Evolutionary conservation across 2,888 invertebrate genomes (phyloP).

Genomic region (Tipula helvola): DNA sequence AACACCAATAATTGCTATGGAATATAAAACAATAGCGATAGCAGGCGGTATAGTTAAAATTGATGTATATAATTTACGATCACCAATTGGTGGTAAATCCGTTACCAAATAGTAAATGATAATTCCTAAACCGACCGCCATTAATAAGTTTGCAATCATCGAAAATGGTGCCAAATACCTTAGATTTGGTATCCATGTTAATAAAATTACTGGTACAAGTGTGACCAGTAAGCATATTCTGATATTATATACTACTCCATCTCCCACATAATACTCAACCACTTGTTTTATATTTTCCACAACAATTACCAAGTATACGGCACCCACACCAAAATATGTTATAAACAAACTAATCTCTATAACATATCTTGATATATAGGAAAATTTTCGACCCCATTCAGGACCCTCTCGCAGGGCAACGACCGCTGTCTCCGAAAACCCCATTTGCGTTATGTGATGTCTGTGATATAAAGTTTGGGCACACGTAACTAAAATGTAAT

Average conservation of each 20-base stretch:
- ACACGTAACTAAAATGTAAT: constrained; percentile 79
- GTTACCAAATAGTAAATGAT: constrained; percentile 17
- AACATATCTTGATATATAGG: constrained; percentile 35
- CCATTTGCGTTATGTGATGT: constrained; percentile 58
- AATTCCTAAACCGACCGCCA: constrained; percentile 64
- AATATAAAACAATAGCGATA: constrained; percentile 92
- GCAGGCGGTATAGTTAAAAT: constrained; percentile 63
- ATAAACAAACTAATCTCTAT: constrained; percentile 49
- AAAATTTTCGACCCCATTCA: constrained; percentile 47
- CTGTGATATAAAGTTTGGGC: constrained; percentile 67
- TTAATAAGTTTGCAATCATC: constrained; percentile 82
- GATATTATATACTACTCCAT: constrained; percentile 23
- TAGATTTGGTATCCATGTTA: constrained; percentile 79
- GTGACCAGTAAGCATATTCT: constrained; percentile 54
- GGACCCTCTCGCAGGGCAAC: constrained; percentile 69
- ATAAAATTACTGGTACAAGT: constrained; percentile 60
- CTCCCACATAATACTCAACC: constrained; percentile 42
- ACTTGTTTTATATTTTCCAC: constrained; percentile 68
- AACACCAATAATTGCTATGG: constrained; percentile 94
- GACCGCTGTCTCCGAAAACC: constrained; percentile 78
- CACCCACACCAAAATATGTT: constrained; percentile 95
- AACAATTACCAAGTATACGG: constrained; percentile 90
- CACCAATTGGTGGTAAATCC: constrained; percentile 20
- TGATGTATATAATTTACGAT: constrained; percentile 22
- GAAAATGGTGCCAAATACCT: constrained; percentile 87